These are phyloP conservation scores for Stenurella melanura DNA, from an alignment of 2,888 invertebrate genomes.

Conservation along the genomic window DNA sequence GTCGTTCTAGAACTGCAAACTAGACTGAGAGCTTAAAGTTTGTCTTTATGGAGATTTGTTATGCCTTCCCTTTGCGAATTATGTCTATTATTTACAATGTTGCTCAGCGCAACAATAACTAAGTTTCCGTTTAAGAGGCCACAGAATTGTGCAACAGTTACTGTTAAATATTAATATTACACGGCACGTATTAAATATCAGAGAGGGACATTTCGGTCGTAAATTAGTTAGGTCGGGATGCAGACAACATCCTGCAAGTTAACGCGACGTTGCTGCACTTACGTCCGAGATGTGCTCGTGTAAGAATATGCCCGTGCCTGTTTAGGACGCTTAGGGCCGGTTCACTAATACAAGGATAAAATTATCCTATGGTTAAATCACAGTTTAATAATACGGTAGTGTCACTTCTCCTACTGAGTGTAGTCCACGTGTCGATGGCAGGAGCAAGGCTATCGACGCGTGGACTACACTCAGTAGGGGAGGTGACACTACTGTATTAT, in stretches of 20 bases:
- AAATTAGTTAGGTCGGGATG: constrained; percentile 40
- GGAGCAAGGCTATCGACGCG: too few species aligned
- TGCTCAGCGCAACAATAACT: constrained; percentile 45
- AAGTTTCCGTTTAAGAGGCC: constrained; percentile 49
- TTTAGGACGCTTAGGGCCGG: too few species aligned
- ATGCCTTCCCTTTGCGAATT: constrained; percentile 50
- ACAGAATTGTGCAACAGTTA: constrained; percentile 53
- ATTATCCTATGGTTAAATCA: too few species aligned
- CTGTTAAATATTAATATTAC: constrained; percentile 47
- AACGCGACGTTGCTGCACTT: neutral
- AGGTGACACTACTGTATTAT: too few species aligned
- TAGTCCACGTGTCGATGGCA: too few species aligned
- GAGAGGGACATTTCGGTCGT: constrained; percentile 37
- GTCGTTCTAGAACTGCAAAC: constrained; percentile 42
- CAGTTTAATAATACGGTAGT: too few species aligned
- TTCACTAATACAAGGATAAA: too few species aligned
- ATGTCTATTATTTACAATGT: constrained; percentile 65
- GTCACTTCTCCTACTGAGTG: too few species aligned
- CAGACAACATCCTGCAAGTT: neutral
- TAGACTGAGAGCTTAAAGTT: constrained; percentile 50
- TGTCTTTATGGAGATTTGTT: constrained; percentile 57
- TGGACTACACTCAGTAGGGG: too few species aligned
- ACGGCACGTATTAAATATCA: constrained; percentile 45
- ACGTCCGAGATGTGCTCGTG: too few species aligned
- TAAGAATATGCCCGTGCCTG: too few species aligned